A percentile compares a stretch with the other conserved stretches of the same genome.
These are phyloP conservation scores for Procavia capensis DNA, from an alignment of 2,113 vertebrate species.

Conservation along the genomic window DNA sequence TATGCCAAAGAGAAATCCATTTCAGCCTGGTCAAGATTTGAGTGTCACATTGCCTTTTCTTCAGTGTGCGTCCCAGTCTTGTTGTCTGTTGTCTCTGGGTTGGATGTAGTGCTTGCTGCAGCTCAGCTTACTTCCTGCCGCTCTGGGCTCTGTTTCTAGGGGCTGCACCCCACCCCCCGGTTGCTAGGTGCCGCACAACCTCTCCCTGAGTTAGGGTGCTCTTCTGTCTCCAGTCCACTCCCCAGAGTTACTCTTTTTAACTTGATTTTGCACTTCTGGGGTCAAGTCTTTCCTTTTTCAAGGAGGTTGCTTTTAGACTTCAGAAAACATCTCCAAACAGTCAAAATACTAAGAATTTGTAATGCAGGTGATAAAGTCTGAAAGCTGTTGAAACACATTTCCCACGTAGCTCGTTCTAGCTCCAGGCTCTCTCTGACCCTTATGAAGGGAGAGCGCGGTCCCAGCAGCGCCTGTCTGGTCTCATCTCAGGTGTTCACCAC, in stretches of 20 bases:
- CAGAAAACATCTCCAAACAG: neutral
- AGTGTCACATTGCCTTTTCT: neutral
- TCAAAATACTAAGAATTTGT: neutral
- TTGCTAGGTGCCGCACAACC: neutral
- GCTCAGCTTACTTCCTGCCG: too few relatives aligned
- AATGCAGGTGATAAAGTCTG: neutral
- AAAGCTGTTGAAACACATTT: neutral
- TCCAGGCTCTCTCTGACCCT: neutral
- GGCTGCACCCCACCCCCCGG: too few relatives aligned
- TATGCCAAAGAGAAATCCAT: neutral
- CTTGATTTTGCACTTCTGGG: conserved; percentile 21
- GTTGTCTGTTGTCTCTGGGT: neutral
- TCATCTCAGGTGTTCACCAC: conserved; percentile 90
- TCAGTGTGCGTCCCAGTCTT: neutral
- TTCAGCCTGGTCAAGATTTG: neutral
- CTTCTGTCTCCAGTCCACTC: neutral
- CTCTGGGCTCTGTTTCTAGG: neutral
- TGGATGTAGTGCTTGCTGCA: neutral
- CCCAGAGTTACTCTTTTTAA: neutral
- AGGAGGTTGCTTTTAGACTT: conserved; percentile 4
- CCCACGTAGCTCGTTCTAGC: neutral
- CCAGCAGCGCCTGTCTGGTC: neutral
- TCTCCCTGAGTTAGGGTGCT: neutral
- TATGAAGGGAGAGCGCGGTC: too few relatives aligned
- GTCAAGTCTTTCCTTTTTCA: neutral